These are phyloP conservation scores for Progne subis DNA, from an alignment of 2,113 vertebrate species.

Conservation along the genomic window DNA sequence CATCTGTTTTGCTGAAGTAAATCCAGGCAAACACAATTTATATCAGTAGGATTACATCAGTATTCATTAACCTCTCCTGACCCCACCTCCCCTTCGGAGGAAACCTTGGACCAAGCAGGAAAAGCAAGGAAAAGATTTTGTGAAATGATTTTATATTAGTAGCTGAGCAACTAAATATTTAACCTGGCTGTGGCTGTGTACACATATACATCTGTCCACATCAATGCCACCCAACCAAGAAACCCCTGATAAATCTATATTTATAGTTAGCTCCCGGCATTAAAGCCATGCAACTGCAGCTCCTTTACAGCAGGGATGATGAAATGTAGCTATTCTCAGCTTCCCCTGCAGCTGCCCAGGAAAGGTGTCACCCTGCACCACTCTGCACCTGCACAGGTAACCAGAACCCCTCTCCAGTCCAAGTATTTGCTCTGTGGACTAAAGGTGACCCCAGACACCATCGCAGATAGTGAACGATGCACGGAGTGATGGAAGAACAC, in stretches of 20 bases:
- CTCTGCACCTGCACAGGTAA: slow-evolving; percentile 35
- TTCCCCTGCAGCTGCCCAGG: not conserved
- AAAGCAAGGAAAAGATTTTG: not conserved
- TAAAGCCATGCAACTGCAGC: not conserved
- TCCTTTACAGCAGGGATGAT: not conserved
- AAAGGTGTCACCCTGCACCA: not conserved
- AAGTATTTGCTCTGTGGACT: slow-evolving; percentile 45
- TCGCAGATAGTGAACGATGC: not conserved
- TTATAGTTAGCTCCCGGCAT: not conserved
- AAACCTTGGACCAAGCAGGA: not conserved
- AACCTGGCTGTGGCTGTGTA: not conserved
- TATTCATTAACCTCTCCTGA: not conserved
- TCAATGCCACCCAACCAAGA: not conserved
- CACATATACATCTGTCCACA: not conserved
- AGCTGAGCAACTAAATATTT: not conserved
- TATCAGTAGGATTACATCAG: not conserved
- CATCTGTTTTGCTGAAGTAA: not conserved
- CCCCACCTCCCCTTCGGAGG: not conserved
- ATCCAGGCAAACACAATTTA: not conserved
- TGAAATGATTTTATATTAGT: not conserved
- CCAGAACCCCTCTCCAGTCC: not conserved
- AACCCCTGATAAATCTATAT: not conserved
- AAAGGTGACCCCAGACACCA: slow-evolving; percentile 35
- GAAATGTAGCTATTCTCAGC: not conserved
- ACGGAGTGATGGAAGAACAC: not conserved